A percentile compares a stretch with the other conserved stretches of the same genome.
phyloP scores from a whole-genome alignment of 2,797 vertebrate species.

The Peromyscus eremicus region DNA sequence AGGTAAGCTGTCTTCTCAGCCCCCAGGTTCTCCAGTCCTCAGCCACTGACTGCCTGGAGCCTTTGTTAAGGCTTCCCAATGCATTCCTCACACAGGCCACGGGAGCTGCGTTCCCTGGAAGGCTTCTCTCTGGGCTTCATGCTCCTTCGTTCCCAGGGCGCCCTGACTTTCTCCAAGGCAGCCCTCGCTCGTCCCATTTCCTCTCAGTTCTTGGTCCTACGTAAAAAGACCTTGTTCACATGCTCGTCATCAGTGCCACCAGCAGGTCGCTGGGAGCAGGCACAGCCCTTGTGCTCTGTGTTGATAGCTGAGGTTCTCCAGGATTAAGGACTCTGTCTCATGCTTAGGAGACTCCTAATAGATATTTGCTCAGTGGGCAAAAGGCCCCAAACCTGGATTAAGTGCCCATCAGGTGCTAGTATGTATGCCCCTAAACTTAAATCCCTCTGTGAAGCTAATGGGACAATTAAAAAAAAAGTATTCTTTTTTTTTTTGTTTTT shows the following conservation, averaged over 20 bases:
- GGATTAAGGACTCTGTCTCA: neutral
- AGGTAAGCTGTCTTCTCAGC: constrained; percentile 26
- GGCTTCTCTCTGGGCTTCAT: neutral
- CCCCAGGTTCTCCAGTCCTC: neutral
- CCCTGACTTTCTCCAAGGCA: neutral
- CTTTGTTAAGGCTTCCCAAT: accelerated
- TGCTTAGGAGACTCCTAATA: neutral
- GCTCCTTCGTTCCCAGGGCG: neutral
- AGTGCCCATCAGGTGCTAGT: neutral
- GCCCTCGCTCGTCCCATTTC: accelerated
- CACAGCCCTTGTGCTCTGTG: neutral
- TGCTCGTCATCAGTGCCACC: accelerated
- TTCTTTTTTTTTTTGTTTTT: no score
- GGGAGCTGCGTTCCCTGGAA: neutral
- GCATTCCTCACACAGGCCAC: neutral
- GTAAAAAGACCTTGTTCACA: neutral
- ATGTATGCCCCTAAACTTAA: neutral
- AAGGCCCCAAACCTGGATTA: neutral
- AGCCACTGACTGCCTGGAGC: neutral
- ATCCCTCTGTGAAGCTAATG: neutral
- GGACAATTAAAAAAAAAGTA: neutral
- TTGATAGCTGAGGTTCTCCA: neutral
- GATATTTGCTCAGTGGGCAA: neutral
- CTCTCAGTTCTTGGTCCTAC: neutral
- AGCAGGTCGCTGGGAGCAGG: neutral